Base-by-base conservation (phyloP, 2,888 invertebrate species). In the Patella ulyssiponensis region DNA sequence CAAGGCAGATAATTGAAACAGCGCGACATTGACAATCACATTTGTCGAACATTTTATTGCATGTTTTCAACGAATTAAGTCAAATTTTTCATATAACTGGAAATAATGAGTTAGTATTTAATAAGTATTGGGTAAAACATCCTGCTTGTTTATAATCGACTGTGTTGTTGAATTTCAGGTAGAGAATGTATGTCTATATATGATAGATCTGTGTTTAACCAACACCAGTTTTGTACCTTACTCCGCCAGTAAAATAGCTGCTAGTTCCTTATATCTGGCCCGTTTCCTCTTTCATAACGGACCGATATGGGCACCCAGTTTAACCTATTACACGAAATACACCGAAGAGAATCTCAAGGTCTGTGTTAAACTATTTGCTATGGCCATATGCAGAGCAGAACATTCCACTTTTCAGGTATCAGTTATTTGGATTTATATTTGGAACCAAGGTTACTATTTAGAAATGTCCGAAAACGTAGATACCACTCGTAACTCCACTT, bases 251-350 rank as follows among this genome's bases (percentile, higher is more conserved):
- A 27, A 86, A 71, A 75, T 87, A 73, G 88, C 89, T 5, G 86
- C 88, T 14, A 83, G 85, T 27, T 85, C 88, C 15, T 76, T 89
- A n/a, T 85, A 82, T 70, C 77, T 88, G 58, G 79, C 88, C 20
- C 84, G 88, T 2, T 80, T 80, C 5, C 33, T 82, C 23, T 74
- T 79, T 27, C 74, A 80, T 3, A 78, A 79, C 17, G 76, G 75
- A 2, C 51, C 78, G 4, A 76, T 71, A 3, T 89, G 88, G 88
- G 84, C 86, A 64, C 79, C 79, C 4, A 79, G 79, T 15, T 79
- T 87, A 64, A 75, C 80, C 3, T 86, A 85, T 77, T 88, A 87
- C 81, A 88, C 86, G 69, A 86, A 84, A 69, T 87, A 88, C 77
- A 83, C 82, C 0, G 82, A 83, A 71, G 81, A 80, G 3, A 85